A percentile compares a stretch with the other conserved stretches of the same genome.
Evolutionary conservation across 2,888 invertebrate species (phyloP).

Genomic region (Scaptomyza parva): DNA sequence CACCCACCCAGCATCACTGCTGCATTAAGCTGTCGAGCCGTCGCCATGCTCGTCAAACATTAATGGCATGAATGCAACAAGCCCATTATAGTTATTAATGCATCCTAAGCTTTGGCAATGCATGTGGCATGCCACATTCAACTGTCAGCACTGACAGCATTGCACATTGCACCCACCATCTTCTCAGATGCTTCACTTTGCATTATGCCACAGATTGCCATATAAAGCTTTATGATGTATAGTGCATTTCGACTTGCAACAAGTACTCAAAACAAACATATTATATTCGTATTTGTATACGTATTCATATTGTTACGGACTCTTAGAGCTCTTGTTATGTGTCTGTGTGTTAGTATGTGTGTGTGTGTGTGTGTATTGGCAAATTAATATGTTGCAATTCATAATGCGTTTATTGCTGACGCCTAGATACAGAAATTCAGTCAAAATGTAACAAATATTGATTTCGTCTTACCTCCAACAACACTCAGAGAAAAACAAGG

Average conservation of each 20-base stretch:
- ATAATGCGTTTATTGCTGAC: background rate
- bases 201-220: conserved; percentile 8
- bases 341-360: too few species aligned
- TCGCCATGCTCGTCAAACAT: background rate
- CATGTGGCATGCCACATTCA: conserved; percentile 21
- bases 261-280: background rate
- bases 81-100: conserved; percentile 27
- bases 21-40: too few species aligned
- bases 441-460: background rate
- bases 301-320: too few species aligned
- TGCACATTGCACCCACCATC: background rate
- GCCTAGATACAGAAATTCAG: background rate
- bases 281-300: background rate
- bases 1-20: too few species aligned
- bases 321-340: too few species aligned
- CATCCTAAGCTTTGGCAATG: conserved; percentile 11
- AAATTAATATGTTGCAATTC: background rate
- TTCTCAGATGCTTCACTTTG: conserved; percentile 8
- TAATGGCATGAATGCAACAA: conserved; percentile 1
- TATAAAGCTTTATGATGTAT: background rate
- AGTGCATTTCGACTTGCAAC: background rate
- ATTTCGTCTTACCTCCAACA: too few species aligned
- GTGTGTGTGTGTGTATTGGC: too few species aligned
- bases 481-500: too few species aligned
- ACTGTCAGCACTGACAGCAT: conserved; percentile 10